Conservation (phyloP, 2,797 vertebrate species). For the Paratrypauchen microcephalus region DNA sequence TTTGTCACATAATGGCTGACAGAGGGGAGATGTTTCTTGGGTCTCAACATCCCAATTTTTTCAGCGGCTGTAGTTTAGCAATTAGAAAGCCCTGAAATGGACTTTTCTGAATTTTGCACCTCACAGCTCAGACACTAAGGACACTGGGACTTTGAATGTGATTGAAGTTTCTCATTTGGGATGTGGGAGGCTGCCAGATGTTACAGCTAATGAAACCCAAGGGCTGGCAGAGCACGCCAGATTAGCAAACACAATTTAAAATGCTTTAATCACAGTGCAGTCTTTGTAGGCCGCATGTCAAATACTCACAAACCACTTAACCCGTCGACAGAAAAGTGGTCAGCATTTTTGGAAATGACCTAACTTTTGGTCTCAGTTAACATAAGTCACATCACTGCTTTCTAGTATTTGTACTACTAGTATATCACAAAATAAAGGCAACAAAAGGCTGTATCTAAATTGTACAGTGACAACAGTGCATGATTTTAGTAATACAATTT, state of each 20-base stretch:
- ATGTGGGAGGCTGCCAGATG: conserved; percentile 61
- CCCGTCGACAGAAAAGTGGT: conserved; percentile 22
- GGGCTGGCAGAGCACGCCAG: conserved; percentile 51
- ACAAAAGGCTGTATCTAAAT: background rate
- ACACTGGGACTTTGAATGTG: conserved; percentile 51
- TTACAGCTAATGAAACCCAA: conserved; percentile 70
- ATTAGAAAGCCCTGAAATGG: conserved; percentile 12
- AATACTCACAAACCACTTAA: conserved; percentile 33
- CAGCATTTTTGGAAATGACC: conserved; percentile 2
- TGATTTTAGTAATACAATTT: too few species aligned
- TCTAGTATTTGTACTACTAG: background rate
- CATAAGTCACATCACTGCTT: background rate
- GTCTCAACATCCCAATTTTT: background rate
- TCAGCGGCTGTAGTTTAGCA: background rate
- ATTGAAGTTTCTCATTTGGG: conserved; percentile 68
- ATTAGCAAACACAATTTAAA: conserved; percentile 63
- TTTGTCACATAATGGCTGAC: background rate
- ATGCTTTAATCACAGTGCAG: conserved; percentile 49
- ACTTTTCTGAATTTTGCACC: conserved; percentile 29
- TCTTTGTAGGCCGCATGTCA: conserved; percentile 45
- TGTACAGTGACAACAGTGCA: too few species aligned
- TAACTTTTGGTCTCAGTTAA: background rate
- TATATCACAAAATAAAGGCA: background rate
- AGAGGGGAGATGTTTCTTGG: background rate
- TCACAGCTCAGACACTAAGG: conserved; percentile 35